These are phyloP conservation scores for Sus scrofa DNA, from an alignment of 2,113 vertebrate species.

Conservation along the genomic window DNA sequence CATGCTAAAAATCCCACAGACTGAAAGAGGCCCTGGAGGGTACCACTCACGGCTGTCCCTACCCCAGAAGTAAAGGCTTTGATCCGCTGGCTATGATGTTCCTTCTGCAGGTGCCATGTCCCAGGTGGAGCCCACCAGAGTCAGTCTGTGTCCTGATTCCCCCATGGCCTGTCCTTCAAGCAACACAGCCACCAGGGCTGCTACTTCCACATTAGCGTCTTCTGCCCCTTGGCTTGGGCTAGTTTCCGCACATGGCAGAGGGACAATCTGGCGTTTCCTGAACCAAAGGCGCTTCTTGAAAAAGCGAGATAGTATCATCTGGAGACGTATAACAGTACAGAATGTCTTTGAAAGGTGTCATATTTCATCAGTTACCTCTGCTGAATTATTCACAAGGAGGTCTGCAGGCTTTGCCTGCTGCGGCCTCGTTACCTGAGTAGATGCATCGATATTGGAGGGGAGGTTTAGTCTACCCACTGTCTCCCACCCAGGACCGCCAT, in stretches of 20 bases:
- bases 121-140: background rate
- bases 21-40: accelerated
- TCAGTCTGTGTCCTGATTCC: accelerated
- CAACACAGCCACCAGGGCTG: accelerated
- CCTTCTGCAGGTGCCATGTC: accelerated
- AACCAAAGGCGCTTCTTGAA: background rate
- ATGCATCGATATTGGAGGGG: no score
- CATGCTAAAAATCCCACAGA: accelerated
- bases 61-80: accelerated
- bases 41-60: accelerated
- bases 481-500: background rate
- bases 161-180: accelerated
- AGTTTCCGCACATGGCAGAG: accelerated
- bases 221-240: accelerated
- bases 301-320: background rate
- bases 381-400: background rate
- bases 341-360: constrained; percentile 4
- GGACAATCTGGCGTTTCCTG: accelerated
- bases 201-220: accelerated
- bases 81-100: accelerated
- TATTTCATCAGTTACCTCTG: background rate
- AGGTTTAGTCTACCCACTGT: no score
- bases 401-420: background rate
- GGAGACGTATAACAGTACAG: background rate
- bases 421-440: background rate